A percentile compares a stretch with the other conserved stretches of the same genome.
Evolutionary conservation across 1,140 invertebrate genomes (phyloP).

Genomic region (Pissodes strobi): DNA sequence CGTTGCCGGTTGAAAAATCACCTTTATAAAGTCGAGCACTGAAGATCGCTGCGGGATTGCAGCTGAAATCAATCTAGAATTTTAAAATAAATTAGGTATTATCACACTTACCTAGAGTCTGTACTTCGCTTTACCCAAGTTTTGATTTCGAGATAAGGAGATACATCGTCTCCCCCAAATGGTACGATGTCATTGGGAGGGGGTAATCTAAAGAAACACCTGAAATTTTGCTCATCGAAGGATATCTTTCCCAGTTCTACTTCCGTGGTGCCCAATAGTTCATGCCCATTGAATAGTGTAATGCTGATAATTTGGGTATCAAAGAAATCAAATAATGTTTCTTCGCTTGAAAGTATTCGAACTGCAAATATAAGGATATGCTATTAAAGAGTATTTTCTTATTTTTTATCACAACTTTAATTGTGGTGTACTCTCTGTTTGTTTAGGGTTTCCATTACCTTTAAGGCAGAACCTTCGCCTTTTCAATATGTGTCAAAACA

Average conservation of each 20-base stretch:
- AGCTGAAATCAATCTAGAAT: too few relatives aligned
- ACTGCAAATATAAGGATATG: conserved; percentile 34
- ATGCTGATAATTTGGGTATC: conserved; percentile 40
- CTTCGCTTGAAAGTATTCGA: conserved; percentile 40
- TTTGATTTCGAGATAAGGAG: conserved; percentile 30
- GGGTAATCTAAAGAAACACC: conserved; percentile 43
- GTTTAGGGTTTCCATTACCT: too few relatives aligned
- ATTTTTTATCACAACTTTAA: too few relatives aligned
- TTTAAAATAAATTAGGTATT: too few relatives aligned
- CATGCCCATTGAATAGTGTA: conserved; percentile 42
- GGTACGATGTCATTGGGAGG: conserved; percentile 39
- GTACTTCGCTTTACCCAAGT: conserved; percentile 25
- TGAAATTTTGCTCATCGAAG: conserved; percentile 16
- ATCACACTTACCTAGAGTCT: conserved; percentile 13
- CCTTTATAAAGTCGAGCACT: too few relatives aligned
- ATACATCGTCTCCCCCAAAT: conserved; percentile 22
- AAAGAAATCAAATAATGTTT: conserved; percentile 45
- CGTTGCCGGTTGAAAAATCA: too few relatives aligned
- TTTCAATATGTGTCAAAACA: too few relatives aligned
- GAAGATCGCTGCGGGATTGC: too few relatives aligned
- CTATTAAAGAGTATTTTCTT: too few relatives aligned
- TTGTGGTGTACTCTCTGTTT: too few relatives aligned
- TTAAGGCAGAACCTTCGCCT: neutral
- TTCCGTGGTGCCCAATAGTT: conserved; percentile 41
- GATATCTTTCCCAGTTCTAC: conserved; percentile 37